These are phyloP conservation scores for Sinocyclocheilus anshuiensis DNA, from an alignment of 2,113 vertebrate species.

Conservation along the genomic window DNA sequence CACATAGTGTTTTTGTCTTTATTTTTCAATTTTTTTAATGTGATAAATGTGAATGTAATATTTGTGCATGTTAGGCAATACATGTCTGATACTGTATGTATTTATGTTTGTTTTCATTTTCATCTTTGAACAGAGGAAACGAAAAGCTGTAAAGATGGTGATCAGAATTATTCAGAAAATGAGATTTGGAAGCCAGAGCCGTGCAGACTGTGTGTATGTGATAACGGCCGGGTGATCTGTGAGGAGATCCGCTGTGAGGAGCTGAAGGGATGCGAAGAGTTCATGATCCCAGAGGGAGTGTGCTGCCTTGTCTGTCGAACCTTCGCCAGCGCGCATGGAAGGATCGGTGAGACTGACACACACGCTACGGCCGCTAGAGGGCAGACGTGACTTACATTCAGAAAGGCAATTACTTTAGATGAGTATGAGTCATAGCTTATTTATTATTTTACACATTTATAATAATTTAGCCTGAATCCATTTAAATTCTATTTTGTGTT, in stretches of 20 bases:
- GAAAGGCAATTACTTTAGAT: not conserved
- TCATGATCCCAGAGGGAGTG: slow-evolving; percentile 80
- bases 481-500: not conserved
- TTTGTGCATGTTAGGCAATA: not conserved
- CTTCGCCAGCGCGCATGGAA: slow-evolving; percentile 67
- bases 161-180: slow-evolving; percentile 59
- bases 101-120: not conserved
- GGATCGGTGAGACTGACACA: slow-evolving; percentile 64
- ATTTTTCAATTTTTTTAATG: too few species aligned
- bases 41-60: not conserved
- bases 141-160: slow-evolving; percentile 61
- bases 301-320: slow-evolving; percentile 88
- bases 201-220: slow-evolving; percentile 87
- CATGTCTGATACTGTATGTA: not conserved
- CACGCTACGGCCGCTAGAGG: slow-evolving; percentile 4
- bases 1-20: too few species aligned
- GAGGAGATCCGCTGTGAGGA: slow-evolving; percentile 86
- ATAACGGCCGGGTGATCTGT: slow-evolving; percentile 86
- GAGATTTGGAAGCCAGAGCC: slow-evolving; percentile 69
- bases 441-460: not conserved
- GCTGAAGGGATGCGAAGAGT: slow-evolving; percentile 80
- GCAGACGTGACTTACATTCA: not conserved
- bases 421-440: not conserved
- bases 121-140: slow-evolving; percentile 34
- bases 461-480: not conserved